These are phyloP conservation scores for Verasper variegatus DNA, from an alignment of 2,113 vertebrate species.

Conservation along the genomic window DNA sequence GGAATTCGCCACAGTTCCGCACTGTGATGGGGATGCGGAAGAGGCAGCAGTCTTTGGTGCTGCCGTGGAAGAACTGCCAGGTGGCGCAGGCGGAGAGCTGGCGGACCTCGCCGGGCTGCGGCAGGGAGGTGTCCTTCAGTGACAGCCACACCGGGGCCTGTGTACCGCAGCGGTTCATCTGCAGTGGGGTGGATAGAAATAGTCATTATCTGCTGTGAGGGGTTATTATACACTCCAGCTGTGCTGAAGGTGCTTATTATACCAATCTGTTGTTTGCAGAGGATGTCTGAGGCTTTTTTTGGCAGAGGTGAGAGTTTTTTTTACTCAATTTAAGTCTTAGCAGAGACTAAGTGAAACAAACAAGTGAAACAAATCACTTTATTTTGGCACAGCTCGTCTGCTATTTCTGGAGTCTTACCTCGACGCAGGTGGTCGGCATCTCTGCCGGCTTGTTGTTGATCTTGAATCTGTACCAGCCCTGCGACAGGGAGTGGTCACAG, in stretches of 20 bases:
- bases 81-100: slow-evolving; percentile 78
- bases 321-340: too few relatives aligned
- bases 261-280: neutral
- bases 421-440: slow-evolving; percentile 83
- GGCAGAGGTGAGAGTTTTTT: neutral
- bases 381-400: neutral
- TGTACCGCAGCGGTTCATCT: slow-evolving; percentile 89
- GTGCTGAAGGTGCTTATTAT: slow-evolving; percentile 47
- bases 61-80: slow-evolving; percentile 80
- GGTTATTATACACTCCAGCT: slow-evolving; percentile 39
- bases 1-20: slow-evolving; percentile 80
- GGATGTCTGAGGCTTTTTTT: neutral
- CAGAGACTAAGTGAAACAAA: neutral
- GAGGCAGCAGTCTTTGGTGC: slow-evolving; percentile 82
- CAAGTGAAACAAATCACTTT: too few relatives aligned
- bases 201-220: slow-evolving; percentile 43
- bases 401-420: slow-evolving; percentile 65
- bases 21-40: slow-evolving; percentile 80
- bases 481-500: slow-evolving; percentile 80
- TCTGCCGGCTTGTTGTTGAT: slow-evolving; percentile 80
- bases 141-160: slow-evolving; percentile 88
- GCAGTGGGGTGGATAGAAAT: slow-evolving; percentile 11
- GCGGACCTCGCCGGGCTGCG: slow-evolving; percentile 66
- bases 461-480: slow-evolving; percentile 83
- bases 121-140: slow-evolving; percentile 74